Percentiles rank a stretch among this genome's conserved stretches.
These are phyloP conservation scores for Ciconia nigra DNA, from an alignment of 2,797 vertebrate species.

Conservation along the genomic window DNA sequence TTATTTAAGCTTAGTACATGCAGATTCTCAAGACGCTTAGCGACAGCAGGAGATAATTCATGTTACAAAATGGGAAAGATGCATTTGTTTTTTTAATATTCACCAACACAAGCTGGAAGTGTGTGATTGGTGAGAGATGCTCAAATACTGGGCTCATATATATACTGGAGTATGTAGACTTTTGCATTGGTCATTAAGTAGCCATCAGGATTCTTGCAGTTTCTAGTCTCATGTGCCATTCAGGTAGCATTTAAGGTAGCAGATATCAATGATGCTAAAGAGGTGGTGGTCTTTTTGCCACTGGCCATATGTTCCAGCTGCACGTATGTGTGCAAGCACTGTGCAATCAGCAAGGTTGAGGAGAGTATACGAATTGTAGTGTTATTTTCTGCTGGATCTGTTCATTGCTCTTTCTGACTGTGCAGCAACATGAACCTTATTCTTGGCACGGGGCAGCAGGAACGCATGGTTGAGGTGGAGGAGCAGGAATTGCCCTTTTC, in stretches of 20 bases:
- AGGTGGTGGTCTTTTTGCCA: background rate
- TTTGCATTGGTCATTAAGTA: background rate
- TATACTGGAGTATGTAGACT: background rate
- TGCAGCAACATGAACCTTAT: background rate
- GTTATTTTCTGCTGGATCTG: background rate
- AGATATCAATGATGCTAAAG: background rate
- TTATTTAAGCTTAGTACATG: background rate
- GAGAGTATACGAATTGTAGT: background rate
- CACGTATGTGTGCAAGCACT: fast-evolving
- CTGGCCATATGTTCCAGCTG: background rate
- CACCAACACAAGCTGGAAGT: background rate
- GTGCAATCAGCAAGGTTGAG: background rate
- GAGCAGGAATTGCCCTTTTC: slow-evolving; percentile 1
- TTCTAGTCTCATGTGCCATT: background rate
- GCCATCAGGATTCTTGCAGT: background rate
- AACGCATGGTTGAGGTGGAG: background rate
- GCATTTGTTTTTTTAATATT: background rate
- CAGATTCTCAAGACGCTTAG: background rate
- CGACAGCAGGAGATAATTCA: background rate
- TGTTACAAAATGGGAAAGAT: background rate
- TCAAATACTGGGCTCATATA: background rate
- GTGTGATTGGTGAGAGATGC: background rate
- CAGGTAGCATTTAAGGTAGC: background rate
- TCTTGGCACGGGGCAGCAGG: background rate
- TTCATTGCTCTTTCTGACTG: background rate